Evolutionary conservation across 2,888 invertebrate species (phyloP).

Genomic region (Lepidocyrtoides sp.): DNA sequence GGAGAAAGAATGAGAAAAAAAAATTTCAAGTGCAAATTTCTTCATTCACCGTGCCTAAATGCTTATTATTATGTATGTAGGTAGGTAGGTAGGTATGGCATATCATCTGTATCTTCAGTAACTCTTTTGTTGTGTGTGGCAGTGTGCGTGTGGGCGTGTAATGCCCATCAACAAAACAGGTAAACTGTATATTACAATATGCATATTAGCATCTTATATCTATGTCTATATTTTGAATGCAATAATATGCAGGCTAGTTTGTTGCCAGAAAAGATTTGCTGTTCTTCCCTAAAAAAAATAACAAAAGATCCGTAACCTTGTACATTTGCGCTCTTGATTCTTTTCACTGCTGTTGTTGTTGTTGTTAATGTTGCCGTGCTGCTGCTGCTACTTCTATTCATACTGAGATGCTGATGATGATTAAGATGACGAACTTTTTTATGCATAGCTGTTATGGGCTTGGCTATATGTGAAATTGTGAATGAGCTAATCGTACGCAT

Average conservation of each 20-base stretch:
- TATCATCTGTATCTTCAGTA: neutral
- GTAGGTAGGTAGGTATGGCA: constrained; percentile 16
- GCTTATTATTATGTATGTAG: constrained; percentile 38
- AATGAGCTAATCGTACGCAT: constrained; percentile 27
- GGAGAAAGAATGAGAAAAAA: neutral
- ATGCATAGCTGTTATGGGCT: constrained; percentile 53
- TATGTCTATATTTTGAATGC: too few relatives aligned
- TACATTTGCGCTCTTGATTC: constrained; percentile 61
- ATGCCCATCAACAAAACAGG: constrained; percentile 64
- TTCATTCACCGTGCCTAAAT: constrained; percentile 8
- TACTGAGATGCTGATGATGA: neutral
- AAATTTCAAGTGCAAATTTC: constrained; percentile 57
- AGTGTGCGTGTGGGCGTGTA: constrained; percentile 72
- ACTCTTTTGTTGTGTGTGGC: constrained; percentile 3
- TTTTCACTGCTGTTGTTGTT: constrained; percentile 12
- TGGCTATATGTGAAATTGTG: constrained; percentile 19
- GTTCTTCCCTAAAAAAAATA: constrained; percentile 54
- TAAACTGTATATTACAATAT: constrained; percentile 7
- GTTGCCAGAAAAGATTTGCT: constrained; percentile 33
- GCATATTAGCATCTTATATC: too few relatives aligned
- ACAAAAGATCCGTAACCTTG: constrained; percentile 75
- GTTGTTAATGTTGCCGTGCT: neutral
- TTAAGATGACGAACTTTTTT: constrained; percentile 32
- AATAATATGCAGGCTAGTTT: constrained; percentile 6
- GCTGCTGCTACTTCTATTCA: constrained; percentile 17